Percentiles rank a stretch among this genome's conserved stretches.
Evolutionary conservation across 1,140 invertebrate genomes (phyloP).

Genomic region (Plutomurus gul): DNA sequence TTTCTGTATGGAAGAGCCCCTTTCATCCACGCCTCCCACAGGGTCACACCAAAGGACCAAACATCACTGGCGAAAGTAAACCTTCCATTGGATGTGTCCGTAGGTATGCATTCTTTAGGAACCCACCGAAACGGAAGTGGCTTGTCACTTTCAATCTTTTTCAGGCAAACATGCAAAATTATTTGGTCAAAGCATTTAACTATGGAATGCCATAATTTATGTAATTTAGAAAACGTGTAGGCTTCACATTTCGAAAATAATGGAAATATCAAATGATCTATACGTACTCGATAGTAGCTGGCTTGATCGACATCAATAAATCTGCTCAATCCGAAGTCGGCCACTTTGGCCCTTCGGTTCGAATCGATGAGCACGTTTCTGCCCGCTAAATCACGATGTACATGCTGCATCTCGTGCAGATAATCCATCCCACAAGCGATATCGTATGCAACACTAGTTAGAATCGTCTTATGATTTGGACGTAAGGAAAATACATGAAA

Average conservation of each 20-base stretch:
- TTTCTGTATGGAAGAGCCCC: neutral
- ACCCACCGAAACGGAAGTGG: neutral
- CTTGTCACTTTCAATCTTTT: neutral
- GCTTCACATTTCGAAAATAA: neutral
- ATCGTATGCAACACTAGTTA: neutral
- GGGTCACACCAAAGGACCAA: neutral
- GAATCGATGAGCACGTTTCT: neutral
- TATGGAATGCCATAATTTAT: neutral
- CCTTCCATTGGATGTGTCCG: neutral
- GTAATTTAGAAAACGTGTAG: neutral
- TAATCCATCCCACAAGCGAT: neutral
- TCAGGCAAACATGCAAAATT: neutral
- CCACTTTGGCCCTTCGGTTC: neutral
- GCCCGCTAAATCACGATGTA: neutral
- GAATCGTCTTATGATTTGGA: neutral
- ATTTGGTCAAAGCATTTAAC: neutral
- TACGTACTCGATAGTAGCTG: neutral
- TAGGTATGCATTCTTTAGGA: neutral
- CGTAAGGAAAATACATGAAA: neutral
- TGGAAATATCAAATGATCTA: neutral
- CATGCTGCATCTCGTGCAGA: neutral
- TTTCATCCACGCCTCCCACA: neutral
- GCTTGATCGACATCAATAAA: neutral
- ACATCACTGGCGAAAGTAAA: neutral
- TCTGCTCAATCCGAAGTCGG: conserved; percentile 51